Evolutionary conservation across 1,140 invertebrate genomes (phyloP), one percentile per base, ranked within the genome.

Genomic region (Protaetia brevitarsis): DNA sequence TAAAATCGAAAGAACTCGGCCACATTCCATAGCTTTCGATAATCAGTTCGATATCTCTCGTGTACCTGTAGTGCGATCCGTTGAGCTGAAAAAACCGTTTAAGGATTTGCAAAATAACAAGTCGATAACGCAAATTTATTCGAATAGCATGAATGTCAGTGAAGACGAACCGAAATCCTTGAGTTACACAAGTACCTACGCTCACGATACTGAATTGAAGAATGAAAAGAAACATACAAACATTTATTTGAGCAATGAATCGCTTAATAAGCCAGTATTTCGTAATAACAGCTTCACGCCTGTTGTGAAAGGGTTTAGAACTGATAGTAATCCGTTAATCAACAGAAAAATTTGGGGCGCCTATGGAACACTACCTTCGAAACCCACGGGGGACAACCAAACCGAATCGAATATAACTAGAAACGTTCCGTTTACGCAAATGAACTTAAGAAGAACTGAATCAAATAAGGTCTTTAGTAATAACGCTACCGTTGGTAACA

Each of bases 11-110:
- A 51, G 29, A 31, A 66, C 66, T 29, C 59, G 77, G 41, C 77
- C 77, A 5, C 76, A 79, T 69, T 78, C 76, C 1, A 73, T 78
- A 34, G 76, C 78, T 6, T 69, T 77, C 10, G 69, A 72, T 28
- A 66, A 68, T 19, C 66, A 71, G 51, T 75, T 73, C 58, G 77
- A 79, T 62, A 69, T 75, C 8, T 78, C 77, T 3, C 63, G 78
- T 59, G 73, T 79, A 10, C 79, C 79, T 16, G 76, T 80, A 28
- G 78, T 80, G n/a, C 57, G 77, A 37, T 72, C 78, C 2, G 77
- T 80, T 10, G 79, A 80, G 68, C 68, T 80, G 6, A 80, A 80
- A 41, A 80, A 80, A 64, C 69, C 74, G 0, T 78, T 72, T 29
- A 74, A 74, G 57, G 73, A 76, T 37, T 29, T 67, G n/a, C 69